Conservation (phyloP, 1,140 invertebrate species). For the Cydia amplana region DNA sequence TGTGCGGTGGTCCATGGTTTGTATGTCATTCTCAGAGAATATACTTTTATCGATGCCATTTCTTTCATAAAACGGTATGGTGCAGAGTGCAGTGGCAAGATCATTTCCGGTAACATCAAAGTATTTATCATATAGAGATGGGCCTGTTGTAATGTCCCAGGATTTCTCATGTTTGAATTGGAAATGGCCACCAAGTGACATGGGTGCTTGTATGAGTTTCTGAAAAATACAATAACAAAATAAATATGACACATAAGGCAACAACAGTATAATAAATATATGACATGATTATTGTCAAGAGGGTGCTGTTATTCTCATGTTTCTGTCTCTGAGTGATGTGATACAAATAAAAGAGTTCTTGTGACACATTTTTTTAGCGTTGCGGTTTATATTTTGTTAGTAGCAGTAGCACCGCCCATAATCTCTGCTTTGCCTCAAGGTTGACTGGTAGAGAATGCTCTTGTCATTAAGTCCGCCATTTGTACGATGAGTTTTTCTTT, state of each 20-base stretch:
- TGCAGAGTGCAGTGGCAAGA: conserved; percentile 57
- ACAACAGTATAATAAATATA: too few species aligned
- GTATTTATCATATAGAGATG: conserved; percentile 70
- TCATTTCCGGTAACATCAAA: conserved; percentile 73
- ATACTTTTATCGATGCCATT: conserved; percentile 58
- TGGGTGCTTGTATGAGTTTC: conserved; percentile 66
- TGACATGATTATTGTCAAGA: too few species aligned
- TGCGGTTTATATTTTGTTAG: too few species aligned
- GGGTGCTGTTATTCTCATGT: too few species aligned
- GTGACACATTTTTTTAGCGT: too few species aligned
- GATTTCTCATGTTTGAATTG: conserved; percentile 79
- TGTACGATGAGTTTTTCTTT: too few species aligned
- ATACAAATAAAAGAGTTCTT: too few species aligned
- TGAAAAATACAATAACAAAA: conserved; percentile 46
- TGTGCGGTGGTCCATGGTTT: conserved; percentile 68
- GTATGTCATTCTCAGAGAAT: conserved; percentile 64
- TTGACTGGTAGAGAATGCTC: too few species aligned
- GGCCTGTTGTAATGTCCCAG: conserved; percentile 63
- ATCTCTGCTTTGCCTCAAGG: too few species aligned
- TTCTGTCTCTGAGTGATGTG: too few species aligned
- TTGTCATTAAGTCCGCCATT: too few species aligned
- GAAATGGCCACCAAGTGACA: conserved; percentile 74
- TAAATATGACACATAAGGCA: neutral
- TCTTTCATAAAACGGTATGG: conserved; percentile 73
- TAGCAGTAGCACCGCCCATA: too few species aligned